Base-by-base conservation (phyloP, 2,888 invertebrate genomes). In the Terebella lapidaria region DNA sequence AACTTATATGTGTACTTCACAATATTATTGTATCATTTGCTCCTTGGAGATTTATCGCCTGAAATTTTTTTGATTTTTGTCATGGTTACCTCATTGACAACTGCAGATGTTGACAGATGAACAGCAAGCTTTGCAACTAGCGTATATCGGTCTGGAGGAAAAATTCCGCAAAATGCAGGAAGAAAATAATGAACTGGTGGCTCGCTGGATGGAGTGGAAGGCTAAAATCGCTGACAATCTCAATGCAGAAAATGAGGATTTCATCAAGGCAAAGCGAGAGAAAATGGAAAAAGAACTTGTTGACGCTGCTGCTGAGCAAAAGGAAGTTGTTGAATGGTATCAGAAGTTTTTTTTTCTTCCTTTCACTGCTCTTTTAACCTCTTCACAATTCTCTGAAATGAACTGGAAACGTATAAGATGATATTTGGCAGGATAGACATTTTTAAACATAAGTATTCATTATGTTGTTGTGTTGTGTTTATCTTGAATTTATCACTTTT, bases 171-270 rank as follows among this genome's bases (percentile, higher is more conserved):
- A 88, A 83, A 59, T 74, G 2, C 75, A 81, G 68, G 75, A 77
- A 24, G 68, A 69, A 15, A 75, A 79, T 62, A 70, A 71, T 35
- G 78, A 79, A 24, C 69, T 83, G 46, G 71, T 82, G 56, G 70
- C 73, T 18, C 85, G 93, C 70, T 86, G 94, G 72, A 91, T 95
- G 81, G 89, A 89, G 70, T 89, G 92, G 78, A 96, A 97, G 83
- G 88, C 77, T 30, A 89, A 90, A 82, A 94, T 94, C 84, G 96
- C 95, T 0, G 95, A 96, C 75, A 89, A 89, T 81, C 87, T 97
- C 86, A 97, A 97, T 77, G 91, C 92, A 83, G 94, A 96, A 82
- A 96, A 96, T 84, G 96, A 96, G 81, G 49, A 61, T 2, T 55
- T 89, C 88, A 78, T 83, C 93, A 94, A 81, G 18, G 46, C 25